Evolutionary conservation across 2,797 vertebrate genomes (phyloP), one percentile per base, ranked within the genome.

Genomic region (Spinus olivaceus): DNA sequence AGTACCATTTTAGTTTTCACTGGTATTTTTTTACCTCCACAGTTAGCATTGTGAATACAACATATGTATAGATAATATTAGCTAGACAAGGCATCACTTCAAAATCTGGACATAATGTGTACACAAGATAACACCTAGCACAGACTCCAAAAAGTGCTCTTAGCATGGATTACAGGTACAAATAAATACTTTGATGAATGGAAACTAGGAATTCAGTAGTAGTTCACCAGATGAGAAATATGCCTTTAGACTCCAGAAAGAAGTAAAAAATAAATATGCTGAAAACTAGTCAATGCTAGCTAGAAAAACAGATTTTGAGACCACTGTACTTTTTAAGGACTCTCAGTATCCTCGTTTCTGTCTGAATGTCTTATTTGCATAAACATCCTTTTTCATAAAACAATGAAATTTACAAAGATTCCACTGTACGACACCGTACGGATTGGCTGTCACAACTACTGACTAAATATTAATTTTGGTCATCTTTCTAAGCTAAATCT

Each of bases 391-490:
- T 93, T 86, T 88, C 69, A 79, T 56, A 79, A 83, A 86, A 83
- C 44, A 91, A 78, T 67, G 35, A 35, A 84, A 81, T 83, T 86
- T 73, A 74, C 61, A 81, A 88, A 92, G 65, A 91, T 92, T 78
- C 65, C 65, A 69, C 69, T 83, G 61, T 81, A 46, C n/a, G 35
- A 57, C 69, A 87, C 28, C 59, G 64, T 87, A 60, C 81, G 65
- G 88, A 89, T 54, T 91, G 37, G 61, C 51, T 83, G 79, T 81
- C 73, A 91, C 61, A 91, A 30, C 84, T 79, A 56, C 70, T 39
- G 60, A 66, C 63, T 84, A 91, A 88, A 90, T 77, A 88, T 33
- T 91, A 86, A 50, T 91, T 74, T 84, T 71, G 49, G 56, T 90
- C 77, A 60, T 22, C 39, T 85, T 89, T 95, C 72, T 65, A 84